phyloP scores from a whole-genome alignment of 2,797 vertebrate species.

The Sebastes kiyomatsui region DNA sequence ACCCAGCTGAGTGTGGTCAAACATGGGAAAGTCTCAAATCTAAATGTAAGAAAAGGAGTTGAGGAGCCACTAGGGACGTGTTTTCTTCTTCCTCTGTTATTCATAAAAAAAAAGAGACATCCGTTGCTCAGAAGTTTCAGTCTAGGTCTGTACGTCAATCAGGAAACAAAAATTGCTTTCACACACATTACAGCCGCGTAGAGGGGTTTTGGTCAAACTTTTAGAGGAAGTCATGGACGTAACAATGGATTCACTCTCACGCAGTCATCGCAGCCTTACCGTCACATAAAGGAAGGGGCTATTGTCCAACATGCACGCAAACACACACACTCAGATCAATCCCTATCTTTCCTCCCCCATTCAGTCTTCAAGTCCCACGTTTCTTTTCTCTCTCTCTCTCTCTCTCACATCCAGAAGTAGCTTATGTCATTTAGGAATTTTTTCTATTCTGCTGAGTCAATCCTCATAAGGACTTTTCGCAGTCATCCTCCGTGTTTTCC shows the following conservation, averaged over 20 bases:
- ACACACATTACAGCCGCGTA: not conserved
- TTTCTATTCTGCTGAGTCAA: conserved; percentile 57
- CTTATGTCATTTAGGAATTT: conserved; percentile 67
- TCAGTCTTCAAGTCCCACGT: not conserved
- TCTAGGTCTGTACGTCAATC: conserved; percentile 16
- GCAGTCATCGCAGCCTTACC: conserved; percentile 50
- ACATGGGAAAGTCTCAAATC: not conserved
- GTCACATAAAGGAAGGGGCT: conserved; percentile 34
- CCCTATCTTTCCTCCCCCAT: not conserved
- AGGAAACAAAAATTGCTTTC: conserved; percentile 35
- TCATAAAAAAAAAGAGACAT: not conserved
- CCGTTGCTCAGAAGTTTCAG: conserved; percentile 45
- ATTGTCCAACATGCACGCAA: conserved; percentile 23
- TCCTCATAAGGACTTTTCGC: conserved; percentile 58
- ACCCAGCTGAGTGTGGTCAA: not conserved
- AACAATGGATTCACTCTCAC: conserved; percentile 33
- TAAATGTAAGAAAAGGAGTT: not conserved
- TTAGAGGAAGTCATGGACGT: conserved; percentile 61
- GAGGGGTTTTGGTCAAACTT: conserved; percentile 57
- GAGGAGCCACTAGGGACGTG: not conserved
- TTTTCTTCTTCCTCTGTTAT: conserved; percentile 23
- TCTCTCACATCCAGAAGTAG: not conserved
- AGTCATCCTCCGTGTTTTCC: conserved; percentile 40
- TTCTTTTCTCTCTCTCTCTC: conserved; percentile 1
- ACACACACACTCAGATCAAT: conserved; percentile 3